Conservation (phyloP, 2,113 vertebrate species). For the Promerops cafer region DNA sequence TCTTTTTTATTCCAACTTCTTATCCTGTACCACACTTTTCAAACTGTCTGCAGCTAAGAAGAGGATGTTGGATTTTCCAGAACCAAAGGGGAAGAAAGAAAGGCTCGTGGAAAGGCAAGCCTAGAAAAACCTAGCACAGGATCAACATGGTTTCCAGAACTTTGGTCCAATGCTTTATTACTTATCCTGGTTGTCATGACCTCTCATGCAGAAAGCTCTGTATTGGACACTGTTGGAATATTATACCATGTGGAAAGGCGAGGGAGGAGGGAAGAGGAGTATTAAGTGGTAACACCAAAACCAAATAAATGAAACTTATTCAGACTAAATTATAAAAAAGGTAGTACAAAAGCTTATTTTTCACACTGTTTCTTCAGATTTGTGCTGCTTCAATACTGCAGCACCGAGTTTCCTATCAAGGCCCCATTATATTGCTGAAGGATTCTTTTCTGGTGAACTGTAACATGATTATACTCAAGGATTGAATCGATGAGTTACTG, state of each 20-base stretch:
- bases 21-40: slow-evolving; percentile 46
- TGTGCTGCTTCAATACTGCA: not conserved
- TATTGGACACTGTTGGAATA: not conserved
- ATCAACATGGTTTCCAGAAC: not conserved
- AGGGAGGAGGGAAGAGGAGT: not conserved
- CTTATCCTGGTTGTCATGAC: not conserved
- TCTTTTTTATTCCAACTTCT: slow-evolving; percentile 63
- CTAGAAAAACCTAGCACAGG: not conserved
- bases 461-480: not conserved
- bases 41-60: slow-evolving; percentile 25
- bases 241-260: not conserved
- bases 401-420: not conserved
- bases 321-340: not conserved
- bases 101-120: not conserved
- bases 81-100: not conserved
- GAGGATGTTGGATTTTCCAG: not conserved
- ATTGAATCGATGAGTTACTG: not conserved
- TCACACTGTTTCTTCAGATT: not conserved
- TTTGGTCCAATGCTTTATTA: not conserved
- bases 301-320: not conserved
- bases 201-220: not conserved
- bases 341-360: not conserved
- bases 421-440: not conserved
- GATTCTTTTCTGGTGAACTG: not conserved
- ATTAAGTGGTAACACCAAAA: not conserved